Evolutionary conservation across 2,888 invertebrate species (phyloP), one percentile per base, ranked within the genome.

Genomic region (Oxyteleia sp.): DNA sequence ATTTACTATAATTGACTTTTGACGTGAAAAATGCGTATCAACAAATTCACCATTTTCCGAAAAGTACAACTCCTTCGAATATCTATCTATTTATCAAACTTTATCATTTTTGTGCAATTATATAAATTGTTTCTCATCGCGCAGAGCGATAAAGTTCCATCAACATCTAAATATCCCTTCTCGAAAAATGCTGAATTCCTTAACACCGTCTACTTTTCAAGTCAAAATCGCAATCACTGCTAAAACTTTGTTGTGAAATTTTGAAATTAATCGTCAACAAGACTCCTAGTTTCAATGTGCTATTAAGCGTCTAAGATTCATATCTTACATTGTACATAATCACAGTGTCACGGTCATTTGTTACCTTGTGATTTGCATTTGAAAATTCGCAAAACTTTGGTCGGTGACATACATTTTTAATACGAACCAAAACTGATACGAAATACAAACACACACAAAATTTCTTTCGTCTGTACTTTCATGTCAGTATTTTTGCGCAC

Each of bases 311-410:
- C 78, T 83, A 83, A 72, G 78, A 78, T 78, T 78, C 15, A 11
- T 79, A 75, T 83, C 84, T 84, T 84, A 84, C 71, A 80, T 80
- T 71, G 84, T 86, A 83, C 82, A 81, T 82, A 86, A 87, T 88
- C 87, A 88, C 86, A 89, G 84, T 85, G 84, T 82, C 85, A 86
- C 85, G 88, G 86, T 86, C 85, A 89, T 88, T 89, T 89, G 87
- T 87, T 84, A 87, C 81, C 87, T 84, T 82, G 84, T 87, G 87
- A 85, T 88, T 86, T 64, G 81, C 85, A 47, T 23, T 51, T 51
- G 61, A 69, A 47, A 59, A 59, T 57, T 72, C 38, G 59, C 49
- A 68, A 53, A 66, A 82, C 82, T 78, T 78, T 78, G 82, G 82
- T 82, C 47, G 59, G 69, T 66, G 45, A 18, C 10, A 10, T 32